Percentiles rank a stretch among this genome's conserved stretches.
These are phyloP conservation scores for Psilopsiagon aymara DNA, from an alignment of 2,113 vertebrate genomes.

Conservation along the genomic window DNA sequence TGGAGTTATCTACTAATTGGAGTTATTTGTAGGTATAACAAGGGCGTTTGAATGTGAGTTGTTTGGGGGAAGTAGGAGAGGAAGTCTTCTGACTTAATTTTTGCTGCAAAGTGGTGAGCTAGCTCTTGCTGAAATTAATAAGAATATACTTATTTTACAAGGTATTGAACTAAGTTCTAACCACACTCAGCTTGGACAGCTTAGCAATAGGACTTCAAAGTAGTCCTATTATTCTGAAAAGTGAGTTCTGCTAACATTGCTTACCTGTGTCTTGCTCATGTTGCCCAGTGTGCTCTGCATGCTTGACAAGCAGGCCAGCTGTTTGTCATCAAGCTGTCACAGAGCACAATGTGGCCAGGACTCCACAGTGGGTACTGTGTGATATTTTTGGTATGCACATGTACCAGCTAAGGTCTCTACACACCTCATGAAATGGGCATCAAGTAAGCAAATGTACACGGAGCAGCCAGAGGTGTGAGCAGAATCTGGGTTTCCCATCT, in stretches of 20 bases:
- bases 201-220: background rate
- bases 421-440: conserved; percentile 35
- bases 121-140: background rate
- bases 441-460: conserved; percentile 41
- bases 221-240: background rate
- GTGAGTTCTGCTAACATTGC: background rate
- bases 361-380: conserved; percentile 40
- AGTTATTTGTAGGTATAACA: background rate
- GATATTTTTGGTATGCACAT: conserved; percentile 1
- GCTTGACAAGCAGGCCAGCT: conserved; percentile 15
- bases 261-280: background rate
- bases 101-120: background rate
- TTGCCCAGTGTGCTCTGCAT: background rate
- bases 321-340: conserved; percentile 42
- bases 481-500: conserved; percentile 17
- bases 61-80: background rate
- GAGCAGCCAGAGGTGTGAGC: background rate
- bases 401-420: background rate
- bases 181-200: background rate
- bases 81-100: background rate
- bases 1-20: background rate
- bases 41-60: background rate
- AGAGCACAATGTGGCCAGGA: background rate
- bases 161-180: background rate
- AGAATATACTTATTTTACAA: background rate